Percentiles rank a stretch among this genome's conserved stretches.
Conservation (phyloP, 2,797 vertebrate species). For the Tokudaia muenninki region DNA sequence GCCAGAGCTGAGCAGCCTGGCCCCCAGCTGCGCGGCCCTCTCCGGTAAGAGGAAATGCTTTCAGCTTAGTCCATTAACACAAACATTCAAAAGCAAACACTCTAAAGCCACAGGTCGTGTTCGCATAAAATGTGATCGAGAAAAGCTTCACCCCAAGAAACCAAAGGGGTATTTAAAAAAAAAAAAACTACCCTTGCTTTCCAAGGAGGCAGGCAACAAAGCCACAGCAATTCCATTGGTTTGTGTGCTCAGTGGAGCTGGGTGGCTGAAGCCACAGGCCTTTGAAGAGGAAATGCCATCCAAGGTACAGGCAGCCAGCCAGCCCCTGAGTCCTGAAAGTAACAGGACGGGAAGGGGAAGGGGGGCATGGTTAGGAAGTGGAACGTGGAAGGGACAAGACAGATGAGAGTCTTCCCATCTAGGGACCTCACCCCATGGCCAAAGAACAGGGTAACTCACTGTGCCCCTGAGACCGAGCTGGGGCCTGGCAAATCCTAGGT, state of each 20-base stretch:
- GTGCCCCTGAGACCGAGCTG: conserved; percentile 38
- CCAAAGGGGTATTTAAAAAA: conserved; percentile 72
- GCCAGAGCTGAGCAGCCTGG: conserved; percentile 66
- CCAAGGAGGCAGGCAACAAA: conserved; percentile 78
- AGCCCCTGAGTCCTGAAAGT: conserved; percentile 65
- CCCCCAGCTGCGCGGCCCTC: conserved; percentile 73
- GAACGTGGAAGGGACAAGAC: neutral
- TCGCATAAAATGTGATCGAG: conserved; percentile 77
- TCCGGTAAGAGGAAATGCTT: conserved; percentile 78
- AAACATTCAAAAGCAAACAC: conserved; percentile 85
- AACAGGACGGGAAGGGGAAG: conserved; percentile 44
- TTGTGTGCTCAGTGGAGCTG: conserved; percentile 73
- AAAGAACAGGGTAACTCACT: conserved; percentile 61
- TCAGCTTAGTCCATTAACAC: conserved; percentile 81
- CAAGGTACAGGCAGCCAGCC: conserved; percentile 79
- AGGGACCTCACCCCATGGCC: neutral
- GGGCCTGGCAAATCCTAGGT: conserved; percentile 53
- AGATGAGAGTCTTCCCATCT: conserved; percentile 56
- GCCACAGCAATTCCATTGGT: conserved; percentile 77
- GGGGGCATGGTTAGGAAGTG: conserved; percentile 24
- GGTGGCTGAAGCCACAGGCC: conserved; percentile 79
- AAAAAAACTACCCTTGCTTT: conserved; percentile 63
- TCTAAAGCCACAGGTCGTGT: conserved; percentile 80
- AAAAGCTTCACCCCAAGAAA: conserved; percentile 79
- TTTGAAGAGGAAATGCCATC: conserved; percentile 85